Conservation (phyloP, 1,140 invertebrate species). For the Cydia amplana region DNA sequence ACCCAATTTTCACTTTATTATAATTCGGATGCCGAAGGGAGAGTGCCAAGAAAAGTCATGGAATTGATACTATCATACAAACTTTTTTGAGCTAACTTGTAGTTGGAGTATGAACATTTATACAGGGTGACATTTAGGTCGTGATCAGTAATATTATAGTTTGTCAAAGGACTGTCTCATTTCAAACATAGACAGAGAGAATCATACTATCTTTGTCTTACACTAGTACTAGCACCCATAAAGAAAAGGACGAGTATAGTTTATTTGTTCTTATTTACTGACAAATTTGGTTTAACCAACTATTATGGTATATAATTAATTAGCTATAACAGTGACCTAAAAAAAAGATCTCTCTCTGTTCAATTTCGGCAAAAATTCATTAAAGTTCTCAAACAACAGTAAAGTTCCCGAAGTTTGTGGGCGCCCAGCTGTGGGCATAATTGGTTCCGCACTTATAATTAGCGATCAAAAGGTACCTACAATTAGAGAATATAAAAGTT, state of each 20-base stretch:
- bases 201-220: too few relatives aligned
- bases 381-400: slow-evolving; percentile 1
- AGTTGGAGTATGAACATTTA: too few relatives aligned
- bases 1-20: slow-evolving; percentile 18
- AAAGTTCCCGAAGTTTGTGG: not conserved
- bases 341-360: not conserved
- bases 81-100: not conserved
- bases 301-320: too few relatives aligned
- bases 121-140: too few relatives aligned
- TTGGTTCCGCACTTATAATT: slow-evolving; percentile 12
- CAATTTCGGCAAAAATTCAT: not conserved
- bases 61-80: not conserved
- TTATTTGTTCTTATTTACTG: too few relatives aligned
- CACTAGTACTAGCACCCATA: too few relatives aligned
- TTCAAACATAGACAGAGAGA: too few relatives aligned
- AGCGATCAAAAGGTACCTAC: not conserved
- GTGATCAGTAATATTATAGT: too few relatives aligned
- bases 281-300: too few relatives aligned
- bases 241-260: too few relatives aligned
- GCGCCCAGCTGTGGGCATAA: slow-evolving; percentile 4
- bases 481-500: not conserved
- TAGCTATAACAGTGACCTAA: not conserved
- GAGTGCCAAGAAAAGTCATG: not conserved
- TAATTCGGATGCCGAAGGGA: not conserved
- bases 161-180: too few relatives aligned